Evolutionary conservation across 2,797 vertebrate genomes (phyloP).

Genomic region (Peromyscus melanophrys): DNA sequence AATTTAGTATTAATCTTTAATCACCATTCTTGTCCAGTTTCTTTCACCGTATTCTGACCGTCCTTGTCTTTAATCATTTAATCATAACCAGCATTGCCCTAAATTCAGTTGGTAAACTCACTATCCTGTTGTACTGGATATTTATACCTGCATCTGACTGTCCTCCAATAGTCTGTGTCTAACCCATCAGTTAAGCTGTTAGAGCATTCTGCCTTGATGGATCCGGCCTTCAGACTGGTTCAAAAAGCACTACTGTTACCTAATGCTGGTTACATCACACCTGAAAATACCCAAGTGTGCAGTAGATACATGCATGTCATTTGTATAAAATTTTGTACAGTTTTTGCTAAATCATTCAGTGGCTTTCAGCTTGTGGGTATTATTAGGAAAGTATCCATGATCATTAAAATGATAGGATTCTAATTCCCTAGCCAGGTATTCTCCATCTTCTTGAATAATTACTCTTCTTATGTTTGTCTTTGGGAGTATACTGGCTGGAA

Average conservation of each 20-base stretch:
- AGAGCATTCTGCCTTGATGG: constrained; percentile 62
- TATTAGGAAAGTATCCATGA: background rate
- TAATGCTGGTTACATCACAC: background rate
- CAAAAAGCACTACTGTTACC: background rate
- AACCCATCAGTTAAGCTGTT: constrained; percentile 36
- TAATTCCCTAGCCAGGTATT: background rate
- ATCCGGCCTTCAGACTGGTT: constrained; percentile 63
- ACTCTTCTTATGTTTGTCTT: constrained; percentile 55
- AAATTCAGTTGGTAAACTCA: constrained; percentile 64
- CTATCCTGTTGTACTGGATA: constrained; percentile 53
- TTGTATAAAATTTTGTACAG: constrained; percentile 76
- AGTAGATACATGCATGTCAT: constrained; percentile 66
- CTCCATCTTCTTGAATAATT: background rate
- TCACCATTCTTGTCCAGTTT: constrained; percentile 65
- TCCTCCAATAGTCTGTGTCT: constrained; percentile 52
- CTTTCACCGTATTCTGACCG: constrained; percentile 50
- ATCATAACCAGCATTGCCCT: constrained; percentile 12
- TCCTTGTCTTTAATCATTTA: constrained; percentile 37
- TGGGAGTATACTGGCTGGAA: constrained; percentile 52
- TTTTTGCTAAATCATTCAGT: constrained; percentile 27
- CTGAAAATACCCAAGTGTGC: constrained; percentile 60
- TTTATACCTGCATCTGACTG: constrained; percentile 48
- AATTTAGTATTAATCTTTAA: constrained; percentile 44
- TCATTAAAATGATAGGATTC: constrained; percentile 69
- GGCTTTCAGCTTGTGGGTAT: constrained; percentile 36